phyloP scores from a whole-genome alignment of 1,140 invertebrate genomes.

The Hyles euphorbiae region DNA sequence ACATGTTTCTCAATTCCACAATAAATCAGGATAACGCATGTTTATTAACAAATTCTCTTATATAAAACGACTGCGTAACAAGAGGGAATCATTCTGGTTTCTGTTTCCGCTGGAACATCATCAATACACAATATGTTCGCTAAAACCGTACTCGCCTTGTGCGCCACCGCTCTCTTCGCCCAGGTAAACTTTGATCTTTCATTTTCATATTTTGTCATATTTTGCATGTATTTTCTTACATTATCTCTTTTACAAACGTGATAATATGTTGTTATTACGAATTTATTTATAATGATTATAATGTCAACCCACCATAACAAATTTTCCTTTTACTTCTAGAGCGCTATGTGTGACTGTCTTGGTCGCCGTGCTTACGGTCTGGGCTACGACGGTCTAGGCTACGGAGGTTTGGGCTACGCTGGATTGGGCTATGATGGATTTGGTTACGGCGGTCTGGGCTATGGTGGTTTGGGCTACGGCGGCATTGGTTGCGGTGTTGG shows the following conservation, averaged over 20 bases:
- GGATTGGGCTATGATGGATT: constrained; percentile 1
- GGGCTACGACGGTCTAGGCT: neutral
- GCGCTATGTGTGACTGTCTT: neutral
- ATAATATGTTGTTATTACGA: too few species aligned
- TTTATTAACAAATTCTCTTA: too few species aligned
- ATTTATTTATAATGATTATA: too few species aligned
- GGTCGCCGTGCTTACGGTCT: constrained; percentile 18
- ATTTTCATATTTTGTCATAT: too few species aligned
- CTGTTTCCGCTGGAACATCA: neutral
- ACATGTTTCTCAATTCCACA: too few species aligned
- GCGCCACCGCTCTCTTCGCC: constrained; percentile 2
- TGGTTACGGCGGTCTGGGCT: constrained; percentile 9
- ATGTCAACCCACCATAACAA: too few species aligned
- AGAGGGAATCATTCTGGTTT: too few species aligned
- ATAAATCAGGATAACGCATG: too few species aligned
- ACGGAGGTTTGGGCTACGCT: neutral
- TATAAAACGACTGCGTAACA: too few species aligned
- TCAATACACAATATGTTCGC: constrained; percentile 9
- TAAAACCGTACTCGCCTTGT: constrained; percentile 5
- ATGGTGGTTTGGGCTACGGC: neutral
- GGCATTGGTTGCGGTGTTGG: neutral
- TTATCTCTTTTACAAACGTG: too few species aligned
- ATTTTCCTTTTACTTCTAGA: neutral
- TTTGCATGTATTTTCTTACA: too few species aligned
- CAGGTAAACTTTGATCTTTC: neutral